Evolutionary conservation across 2,797 vertebrate species (phyloP).

Genomic region (Adelosebastes latens): DNA sequence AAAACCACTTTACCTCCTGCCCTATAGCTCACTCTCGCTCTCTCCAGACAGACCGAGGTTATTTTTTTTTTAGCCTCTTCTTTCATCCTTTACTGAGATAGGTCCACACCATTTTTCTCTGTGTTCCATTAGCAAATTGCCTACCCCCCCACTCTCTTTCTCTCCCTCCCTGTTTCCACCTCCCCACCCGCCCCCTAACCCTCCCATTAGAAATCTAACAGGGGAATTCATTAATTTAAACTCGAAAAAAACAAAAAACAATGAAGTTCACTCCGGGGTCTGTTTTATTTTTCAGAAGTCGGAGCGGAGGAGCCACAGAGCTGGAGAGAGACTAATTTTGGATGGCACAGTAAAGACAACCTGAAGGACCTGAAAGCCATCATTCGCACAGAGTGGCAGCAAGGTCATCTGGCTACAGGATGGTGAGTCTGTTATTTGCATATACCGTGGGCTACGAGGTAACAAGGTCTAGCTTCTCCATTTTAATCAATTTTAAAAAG

Average conservation of each 20-base stretch:
- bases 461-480: slow-evolving; percentile 37
- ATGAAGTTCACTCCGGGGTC: slow-evolving; percentile 59
- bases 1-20: slow-evolving; percentile 63
- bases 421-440: slow-evolving; percentile 69
- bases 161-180: slow-evolving; percentile 41
- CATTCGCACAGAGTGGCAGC: slow-evolving; percentile 49
- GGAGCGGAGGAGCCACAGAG: slow-evolving; percentile 23
- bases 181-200: slow-evolving; percentile 40
- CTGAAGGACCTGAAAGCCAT: slow-evolving; percentile 60
- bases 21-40: slow-evolving; percentile 55
- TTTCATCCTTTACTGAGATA: slow-evolving; percentile 45
- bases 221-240: slow-evolving; percentile 69
- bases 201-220: slow-evolving; percentile 73
- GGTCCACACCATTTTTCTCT: slow-evolving; percentile 62
- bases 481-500: slow-evolving; percentile 37
- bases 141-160: slow-evolving; percentile 22
- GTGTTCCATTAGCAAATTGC: slow-evolving; percentile 85
- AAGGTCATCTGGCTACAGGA: slow-evolving; percentile 58
- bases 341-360: slow-evolving; percentile 55
- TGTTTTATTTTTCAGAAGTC: slow-evolving; percentile 62
- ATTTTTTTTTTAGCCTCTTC: slow-evolving; percentile 23
- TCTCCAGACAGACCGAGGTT: slow-evolving; percentile 42
- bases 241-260: slow-evolving; percentile 62
- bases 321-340: slow-evolving; percentile 35
- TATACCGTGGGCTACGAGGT: slow-evolving; percentile 42